Percentiles rank a stretch among this genome's conserved stretches.
These are phyloP conservation scores for Notothenia coriiceps DNA, from an alignment of 2,113 vertebrate species.

Conservation along the genomic window DNA sequence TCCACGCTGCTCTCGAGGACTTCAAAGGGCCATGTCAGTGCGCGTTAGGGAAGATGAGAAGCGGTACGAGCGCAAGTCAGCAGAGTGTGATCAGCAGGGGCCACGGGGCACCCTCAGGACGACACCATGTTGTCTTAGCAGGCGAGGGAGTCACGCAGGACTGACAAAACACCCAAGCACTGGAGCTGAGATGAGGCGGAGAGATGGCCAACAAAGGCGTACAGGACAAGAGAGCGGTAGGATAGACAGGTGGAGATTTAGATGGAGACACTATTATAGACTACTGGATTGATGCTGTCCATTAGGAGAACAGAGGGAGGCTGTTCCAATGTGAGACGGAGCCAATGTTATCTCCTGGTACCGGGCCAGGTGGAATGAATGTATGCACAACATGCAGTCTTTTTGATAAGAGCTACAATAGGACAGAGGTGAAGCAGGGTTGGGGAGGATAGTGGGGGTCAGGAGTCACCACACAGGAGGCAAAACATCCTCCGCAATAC, in stretches of 20 bases:
- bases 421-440: constrained; percentile 68
- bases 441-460: constrained; percentile 78
- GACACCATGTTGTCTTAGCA: constrained; percentile 77
- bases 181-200: constrained; percentile 23
- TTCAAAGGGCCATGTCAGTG: constrained; percentile 81
- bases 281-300: constrained; percentile 1
- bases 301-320: constrained; percentile 6
- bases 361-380: constrained; percentile 13
- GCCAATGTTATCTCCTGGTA: constrained; percentile 44
- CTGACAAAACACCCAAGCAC: constrained; percentile 55
- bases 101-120: constrained; percentile 59
- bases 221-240: not conserved
- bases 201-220: not conserved
- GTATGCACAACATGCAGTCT: constrained; percentile 46
- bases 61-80: constrained; percentile 48
- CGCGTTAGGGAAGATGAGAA: constrained; percentile 79
- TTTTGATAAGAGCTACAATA: constrained; percentile 66
- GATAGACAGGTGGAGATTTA: constrained; percentile 18
- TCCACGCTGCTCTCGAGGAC: constrained; percentile 69
- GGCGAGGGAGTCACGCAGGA: constrained; percentile 68
- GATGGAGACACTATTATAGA: not conserved
- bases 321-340: constrained; percentile 8
- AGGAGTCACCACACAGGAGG: constrained; percentile 80
- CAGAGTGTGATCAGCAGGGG: constrained; percentile 70
- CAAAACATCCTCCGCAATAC: constrained; percentile 77